phyloP scores from a whole-genome alignment of 35 echinoderm and acorn worm species.

The Heliocidaris tuberculata region DNA sequence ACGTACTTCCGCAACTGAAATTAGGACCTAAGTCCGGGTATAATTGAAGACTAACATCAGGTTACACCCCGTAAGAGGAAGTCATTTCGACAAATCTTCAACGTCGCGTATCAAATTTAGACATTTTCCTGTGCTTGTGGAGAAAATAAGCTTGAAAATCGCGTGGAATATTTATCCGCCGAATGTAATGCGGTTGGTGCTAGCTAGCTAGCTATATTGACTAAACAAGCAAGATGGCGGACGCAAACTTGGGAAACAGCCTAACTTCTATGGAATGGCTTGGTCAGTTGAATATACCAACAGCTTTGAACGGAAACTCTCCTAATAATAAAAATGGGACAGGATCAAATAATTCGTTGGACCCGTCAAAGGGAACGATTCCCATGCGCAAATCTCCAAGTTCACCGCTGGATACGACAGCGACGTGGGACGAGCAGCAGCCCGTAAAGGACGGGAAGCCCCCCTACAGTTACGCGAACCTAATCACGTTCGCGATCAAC shows the following conservation, averaged over 20 bases:
- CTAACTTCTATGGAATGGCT: slow-evolving; percentile 99
- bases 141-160: not conserved
- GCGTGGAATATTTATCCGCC: slow-evolving; percentile 60
- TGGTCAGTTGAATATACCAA: slow-evolving; percentile 73
- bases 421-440: slow-evolving; percentile 89
- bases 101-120: not conserved
- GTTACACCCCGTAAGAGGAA: slow-evolving; percentile 23
- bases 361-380: slow-evolving; percentile 92
- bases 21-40: slow-evolving; percentile 25
- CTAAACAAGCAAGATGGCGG: slow-evolving; percentile 96
- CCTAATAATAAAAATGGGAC: slow-evolving; percentile 66
- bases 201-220: not conserved
- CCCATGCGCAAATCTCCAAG: slow-evolving; percentile 92
- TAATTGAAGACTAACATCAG: slow-evolving; percentile 15
- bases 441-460: slow-evolving; percentile 93
- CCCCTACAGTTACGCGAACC: slow-evolving; percentile 96
- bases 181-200: slow-evolving; percentile 46
- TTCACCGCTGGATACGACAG: slow-evolving; percentile 90
- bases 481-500: slow-evolving; percentile 99
- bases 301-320: slow-evolving; percentile 66
- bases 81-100: not conserved
- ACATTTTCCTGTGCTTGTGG: not conserved
- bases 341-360: slow-evolving; percentile 59
- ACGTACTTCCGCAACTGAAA: slow-evolving; percentile 28
- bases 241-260: slow-evolving; percentile 80